A percentile compares a stretch with the other conserved stretches of the same genome.
Evolutionary conservation across 2,888 invertebrate species (phyloP).

Genomic region (Cephus rjabovi): DNA sequence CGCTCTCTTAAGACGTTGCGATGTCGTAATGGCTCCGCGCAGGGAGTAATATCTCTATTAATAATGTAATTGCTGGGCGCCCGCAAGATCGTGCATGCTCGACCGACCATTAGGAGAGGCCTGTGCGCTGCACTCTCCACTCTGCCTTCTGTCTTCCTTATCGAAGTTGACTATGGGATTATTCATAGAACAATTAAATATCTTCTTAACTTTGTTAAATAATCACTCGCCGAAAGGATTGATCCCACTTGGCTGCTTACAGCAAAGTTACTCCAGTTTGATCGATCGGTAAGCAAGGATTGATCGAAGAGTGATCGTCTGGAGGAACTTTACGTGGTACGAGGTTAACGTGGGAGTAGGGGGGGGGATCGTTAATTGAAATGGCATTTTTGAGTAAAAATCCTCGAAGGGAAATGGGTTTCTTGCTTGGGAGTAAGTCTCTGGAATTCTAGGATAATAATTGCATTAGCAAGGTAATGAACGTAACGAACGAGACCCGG

Average conservation of each 20-base stretch:
- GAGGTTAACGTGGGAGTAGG: background rate
- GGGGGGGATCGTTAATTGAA: conserved; percentile 18
- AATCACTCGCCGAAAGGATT: conserved; percentile 16
- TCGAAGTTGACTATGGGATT: background rate
- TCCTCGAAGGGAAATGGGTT: conserved; percentile 22
- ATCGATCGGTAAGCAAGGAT: too few relatives aligned
- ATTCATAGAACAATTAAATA: conserved; percentile 10
- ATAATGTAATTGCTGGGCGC: conserved; percentile 60
- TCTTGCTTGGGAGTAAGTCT: conserved; percentile 11
- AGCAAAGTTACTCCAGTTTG: background rate
- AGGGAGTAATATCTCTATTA: conserved; percentile 62
- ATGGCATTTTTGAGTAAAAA: conserved; percentile 18
- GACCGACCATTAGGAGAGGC: conserved; percentile 45
- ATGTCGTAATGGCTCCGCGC: conserved; percentile 52
- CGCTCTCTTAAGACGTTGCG: conserved; percentile 43
- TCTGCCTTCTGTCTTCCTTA: background rate
- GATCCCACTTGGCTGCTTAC: background rate
- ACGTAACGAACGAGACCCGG: conserved; percentile 21
- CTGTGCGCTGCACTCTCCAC: conserved; percentile 17
- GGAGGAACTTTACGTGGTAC: background rate
- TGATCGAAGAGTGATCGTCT: too few relatives aligned
- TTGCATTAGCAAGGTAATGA: conserved; percentile 58
- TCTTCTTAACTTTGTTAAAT: conserved; percentile 4
- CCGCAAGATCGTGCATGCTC: conserved; percentile 47
- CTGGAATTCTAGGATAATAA: conserved; percentile 41